Percentiles rank a stretch among this genome's conserved stretches.
Evolutionary conservation across 2,797 vertebrate genomes (phyloP).

Genomic region (Otus scops): DNA sequence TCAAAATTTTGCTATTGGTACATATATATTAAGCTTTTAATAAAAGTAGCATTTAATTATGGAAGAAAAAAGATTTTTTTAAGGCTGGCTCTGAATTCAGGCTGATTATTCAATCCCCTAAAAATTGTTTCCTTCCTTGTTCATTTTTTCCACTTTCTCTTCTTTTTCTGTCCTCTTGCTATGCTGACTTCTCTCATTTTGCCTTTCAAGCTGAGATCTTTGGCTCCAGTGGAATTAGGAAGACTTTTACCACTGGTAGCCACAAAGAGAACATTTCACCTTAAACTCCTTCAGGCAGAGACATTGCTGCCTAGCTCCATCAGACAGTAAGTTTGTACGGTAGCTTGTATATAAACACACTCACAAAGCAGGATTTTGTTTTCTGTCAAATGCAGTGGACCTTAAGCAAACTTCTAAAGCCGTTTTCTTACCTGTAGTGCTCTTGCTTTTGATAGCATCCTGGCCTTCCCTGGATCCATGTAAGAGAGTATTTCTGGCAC

Average conservation of each 20-base stretch:
- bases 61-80: background rate
- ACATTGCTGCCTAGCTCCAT: background rate
- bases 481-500: background rate
- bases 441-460: background rate
- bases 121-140: background rate
- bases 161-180: background rate
- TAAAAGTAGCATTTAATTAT: background rate
- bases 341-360: background rate
- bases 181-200: background rate
- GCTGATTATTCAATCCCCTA: background rate
- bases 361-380: background rate
- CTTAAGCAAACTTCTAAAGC: background rate
- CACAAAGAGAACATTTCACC: background rate
- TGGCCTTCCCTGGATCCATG: background rate
- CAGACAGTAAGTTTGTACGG: background rate
- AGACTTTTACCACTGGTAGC: background rate
- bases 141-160: background rate
- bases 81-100: background rate
- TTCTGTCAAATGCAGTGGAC: background rate
- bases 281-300: background rate
- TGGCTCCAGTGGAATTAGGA: background rate
- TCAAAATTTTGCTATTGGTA: background rate
- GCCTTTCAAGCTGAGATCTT: background rate
- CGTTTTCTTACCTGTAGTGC: conserved; percentile 31
- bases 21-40: background rate